Percentiles rank a stretch among this genome's conserved stretches.
Conservation (phyloP, 2,113 vertebrate genomes). For the Lepidothrix coronata region DNA sequence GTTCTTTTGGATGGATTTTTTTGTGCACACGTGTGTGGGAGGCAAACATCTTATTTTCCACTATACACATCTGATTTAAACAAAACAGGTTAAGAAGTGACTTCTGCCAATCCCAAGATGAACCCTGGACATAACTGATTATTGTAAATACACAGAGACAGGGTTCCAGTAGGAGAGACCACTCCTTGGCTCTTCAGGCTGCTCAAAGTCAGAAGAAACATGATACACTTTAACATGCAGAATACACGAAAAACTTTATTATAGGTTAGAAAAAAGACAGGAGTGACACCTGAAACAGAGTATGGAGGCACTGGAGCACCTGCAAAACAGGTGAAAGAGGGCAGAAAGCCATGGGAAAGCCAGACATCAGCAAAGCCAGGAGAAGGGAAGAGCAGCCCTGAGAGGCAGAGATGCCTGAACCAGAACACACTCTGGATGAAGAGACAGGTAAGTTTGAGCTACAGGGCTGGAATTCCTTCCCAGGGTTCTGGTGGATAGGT, state of each 20-base stretch:
- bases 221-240: neutral
- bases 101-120: neutral
- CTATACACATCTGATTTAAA: neutral
- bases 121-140: neutral
- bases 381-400: neutral
- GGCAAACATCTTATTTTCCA: neutral
- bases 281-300: neutral
- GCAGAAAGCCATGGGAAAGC: neutral
- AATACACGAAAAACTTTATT: neutral
- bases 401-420: neutral
- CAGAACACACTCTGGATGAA: neutral
- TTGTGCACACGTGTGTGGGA: fast-evolving
- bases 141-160: neutral
- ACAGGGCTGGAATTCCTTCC: neutral
- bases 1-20: neutral
- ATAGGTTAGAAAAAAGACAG: neutral
- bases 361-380: neutral
- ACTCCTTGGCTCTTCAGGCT: neutral
- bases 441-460: neutral
- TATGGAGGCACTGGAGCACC: neutral
- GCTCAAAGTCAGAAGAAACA: neutral
- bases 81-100: neutral
- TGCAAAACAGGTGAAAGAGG: neutral
- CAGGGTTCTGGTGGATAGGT: neutral
- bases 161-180: neutral